These are phyloP conservation scores for Dysmachus trigonus DNA, from an alignment of 2,888 invertebrate genomes.

Conservation along the genomic window DNA sequence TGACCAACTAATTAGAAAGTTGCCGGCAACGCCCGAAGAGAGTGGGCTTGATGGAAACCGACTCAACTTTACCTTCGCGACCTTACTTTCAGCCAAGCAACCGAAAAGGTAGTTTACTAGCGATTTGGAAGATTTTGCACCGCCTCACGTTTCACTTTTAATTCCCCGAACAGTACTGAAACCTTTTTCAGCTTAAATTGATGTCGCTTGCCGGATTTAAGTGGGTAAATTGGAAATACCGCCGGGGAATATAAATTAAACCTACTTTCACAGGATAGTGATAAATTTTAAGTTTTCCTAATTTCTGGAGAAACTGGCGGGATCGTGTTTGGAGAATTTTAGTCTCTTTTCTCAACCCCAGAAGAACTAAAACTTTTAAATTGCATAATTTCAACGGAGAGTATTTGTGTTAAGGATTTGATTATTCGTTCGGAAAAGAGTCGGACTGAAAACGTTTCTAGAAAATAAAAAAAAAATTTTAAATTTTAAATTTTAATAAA, in stretches of 20 bases:
- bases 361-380: not conserved
- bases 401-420: no score
- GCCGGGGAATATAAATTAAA: constrained; percentile 14
- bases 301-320: no score
- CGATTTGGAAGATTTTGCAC: not conserved
- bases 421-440: no score
- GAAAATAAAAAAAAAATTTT: no score
- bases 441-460: no score
- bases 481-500: no score
- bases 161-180: not conserved
- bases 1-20: constrained; percentile 37
- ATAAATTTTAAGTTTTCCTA: constrained; percentile 18
- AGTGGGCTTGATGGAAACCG: not conserved
- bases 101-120: not conserved
- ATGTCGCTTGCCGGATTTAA: constrained; percentile 9
- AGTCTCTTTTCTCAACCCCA: not conserved
- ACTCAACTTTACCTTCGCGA: not conserved
- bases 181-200: constrained; percentile 14
- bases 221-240: constrained; percentile 24
- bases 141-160: constrained; percentile 22
- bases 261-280: not conserved
- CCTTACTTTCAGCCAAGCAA: not conserved
- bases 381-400: no score
- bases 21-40: not conserved
- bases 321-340: not conserved